Base-by-base conservation (phyloP, 2,113 vertebrate genomes). In the Pedionomus torquatus region DNA sequence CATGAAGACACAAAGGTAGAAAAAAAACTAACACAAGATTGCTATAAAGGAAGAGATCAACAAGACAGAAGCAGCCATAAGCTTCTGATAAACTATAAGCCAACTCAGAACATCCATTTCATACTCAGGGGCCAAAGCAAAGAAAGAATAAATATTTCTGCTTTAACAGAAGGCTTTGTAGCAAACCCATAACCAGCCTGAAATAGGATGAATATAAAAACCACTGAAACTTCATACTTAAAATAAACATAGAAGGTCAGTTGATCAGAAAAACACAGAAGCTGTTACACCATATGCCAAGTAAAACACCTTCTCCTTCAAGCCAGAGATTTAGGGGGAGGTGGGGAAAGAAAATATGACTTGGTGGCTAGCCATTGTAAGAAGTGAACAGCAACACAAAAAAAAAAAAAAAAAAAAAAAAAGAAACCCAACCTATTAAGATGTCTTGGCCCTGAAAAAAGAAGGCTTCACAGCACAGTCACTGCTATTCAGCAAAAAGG, bases 141-240 rank as follows among this genome's bases (percentile, higher is more conserved):
- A 88, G 35, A 75, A 88, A 79, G 30, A 80, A 68, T 75, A 79
- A 90, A 37, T 11, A 52, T 24, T 92, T 91, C 58, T 65, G 18
- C 1, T 16, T 82, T 81, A 31, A 48, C 66, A 90, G 39, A 70
- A 54, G 64, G 17, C 12, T 89, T 64, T 87, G 24, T 72, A 90
- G 68, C 35, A 86, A 71, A 72, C 30, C 58, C 44, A 30, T 54
- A n/a, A 48, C 20, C 35, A 69, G 26, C 24, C 44, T 76, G 48
- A 76, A 88, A 80, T 2, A 12, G 11, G 11, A 55, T n/a, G 18
- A 83, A 60, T 83, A 41, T 19, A 30, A 64, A 58, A 77, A 46
- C 1, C 39, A 39, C 24, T 49, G 26, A 78, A 81, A 86, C 3
- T 51, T 64, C 66, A 43, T 58, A 78, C 31, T 71, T 83, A 65